Conservation (phyloP, 2,113 vertebrate species). For the Urocynchramus pylzowi region DNA sequence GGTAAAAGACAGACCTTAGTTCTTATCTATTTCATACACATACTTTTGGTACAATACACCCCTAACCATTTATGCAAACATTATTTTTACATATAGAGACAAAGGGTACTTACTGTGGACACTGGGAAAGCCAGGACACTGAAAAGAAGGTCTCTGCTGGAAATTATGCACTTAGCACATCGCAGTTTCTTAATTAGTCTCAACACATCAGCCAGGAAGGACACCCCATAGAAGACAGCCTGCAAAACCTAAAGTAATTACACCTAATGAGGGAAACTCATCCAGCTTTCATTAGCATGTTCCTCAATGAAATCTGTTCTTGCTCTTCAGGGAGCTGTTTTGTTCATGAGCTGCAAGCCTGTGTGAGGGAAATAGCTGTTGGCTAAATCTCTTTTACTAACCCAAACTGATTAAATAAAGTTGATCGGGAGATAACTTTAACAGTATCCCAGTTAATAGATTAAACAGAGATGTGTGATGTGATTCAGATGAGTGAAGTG, state of each 20-base stretch:
- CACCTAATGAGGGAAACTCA: constrained; percentile 70
- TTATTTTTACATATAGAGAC: not conserved
- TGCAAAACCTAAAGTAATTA: constrained; percentile 79
- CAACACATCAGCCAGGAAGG: constrained; percentile 72
- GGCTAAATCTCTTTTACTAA: constrained; percentile 55
- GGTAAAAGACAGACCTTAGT: not conserved
- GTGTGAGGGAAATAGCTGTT: constrained; percentile 15
- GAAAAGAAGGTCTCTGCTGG: constrained; percentile 77
- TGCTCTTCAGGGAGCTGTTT: constrained; percentile 42
- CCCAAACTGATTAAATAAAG: constrained; percentile 59
- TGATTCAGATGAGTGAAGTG: not conserved
- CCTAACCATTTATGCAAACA: not conserved
- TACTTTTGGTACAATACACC: not conserved
- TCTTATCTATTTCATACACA: not conserved
- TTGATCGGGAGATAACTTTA: constrained; percentile 41
- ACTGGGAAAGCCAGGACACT: constrained; percentile 72
- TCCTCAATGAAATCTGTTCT: constrained; percentile 39
- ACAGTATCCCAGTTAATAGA: constrained; percentile 48
- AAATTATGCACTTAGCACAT: constrained; percentile 61
- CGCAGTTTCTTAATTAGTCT: constrained; percentile 66
- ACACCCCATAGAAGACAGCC: constrained; percentile 74
- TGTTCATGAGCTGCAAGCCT: not conserved
- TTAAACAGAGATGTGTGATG: constrained; percentile 37
- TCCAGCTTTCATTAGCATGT: constrained; percentile 70
- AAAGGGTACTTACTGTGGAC: constrained; percentile 71